Conservation (phyloP, 2,888 invertebrate genomes). For the Polydrusus cervinus region DNA sequence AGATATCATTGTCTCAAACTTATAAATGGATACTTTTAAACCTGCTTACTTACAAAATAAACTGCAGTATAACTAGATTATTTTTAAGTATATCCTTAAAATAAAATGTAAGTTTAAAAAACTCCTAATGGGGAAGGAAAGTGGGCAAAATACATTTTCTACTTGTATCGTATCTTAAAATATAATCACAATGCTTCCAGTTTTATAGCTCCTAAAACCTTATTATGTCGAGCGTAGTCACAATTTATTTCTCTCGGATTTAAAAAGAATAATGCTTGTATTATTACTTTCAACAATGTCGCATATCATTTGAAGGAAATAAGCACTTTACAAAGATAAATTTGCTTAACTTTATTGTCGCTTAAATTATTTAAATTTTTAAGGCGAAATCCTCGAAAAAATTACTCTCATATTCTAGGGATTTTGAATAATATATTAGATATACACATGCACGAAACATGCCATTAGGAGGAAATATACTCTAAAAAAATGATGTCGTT, state of each 20-base stretch:
- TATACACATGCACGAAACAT: neutral
- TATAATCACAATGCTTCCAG: constrained; percentile 4
- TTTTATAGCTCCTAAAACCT: constrained; percentile 19
- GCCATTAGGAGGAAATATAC: too few relatives aligned
- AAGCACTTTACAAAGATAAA: constrained; percentile 35
- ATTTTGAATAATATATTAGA: neutral
- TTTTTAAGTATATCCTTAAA: neutral
- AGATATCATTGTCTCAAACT: too few relatives aligned
- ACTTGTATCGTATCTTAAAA: constrained; percentile 13
- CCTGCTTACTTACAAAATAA: too few relatives aligned
- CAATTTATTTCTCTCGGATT: constrained; percentile 32
- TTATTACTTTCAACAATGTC: constrained; percentile 45
- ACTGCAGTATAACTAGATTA: neutral
- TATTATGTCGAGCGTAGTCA: constrained; percentile 14
- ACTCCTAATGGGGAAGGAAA: neutral
- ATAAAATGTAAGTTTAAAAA: neutral
- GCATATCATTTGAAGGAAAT: constrained; percentile 38
- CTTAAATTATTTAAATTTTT: constrained; percentile 34
- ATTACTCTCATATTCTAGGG: neutral
- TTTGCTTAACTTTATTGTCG: constrained; percentile 24
- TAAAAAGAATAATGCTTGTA: constrained; percentile 35
- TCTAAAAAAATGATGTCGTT: too few relatives aligned
- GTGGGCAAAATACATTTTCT: constrained; percentile 16
- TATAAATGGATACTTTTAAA: too few relatives aligned
- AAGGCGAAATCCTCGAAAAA: constrained; percentile 8